Base-by-base conservation (phyloP, 2,113 vertebrate genomes). In the Suricata suricatta region DNA sequence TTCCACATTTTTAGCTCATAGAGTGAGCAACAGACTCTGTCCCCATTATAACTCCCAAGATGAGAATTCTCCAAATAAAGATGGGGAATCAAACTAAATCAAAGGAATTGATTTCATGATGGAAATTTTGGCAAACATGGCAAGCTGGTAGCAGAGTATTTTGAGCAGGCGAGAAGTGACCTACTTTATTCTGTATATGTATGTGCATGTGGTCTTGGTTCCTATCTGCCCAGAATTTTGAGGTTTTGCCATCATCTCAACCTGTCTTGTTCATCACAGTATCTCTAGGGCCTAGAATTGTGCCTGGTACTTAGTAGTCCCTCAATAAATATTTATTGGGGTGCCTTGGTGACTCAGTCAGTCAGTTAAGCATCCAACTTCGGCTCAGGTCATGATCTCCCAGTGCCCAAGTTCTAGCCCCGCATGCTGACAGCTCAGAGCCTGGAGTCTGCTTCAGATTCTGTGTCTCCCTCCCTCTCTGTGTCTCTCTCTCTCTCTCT, bases 11-110 rank as follows among this genome's bases (percentile, higher is more conserved):
- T 90, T 54, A 87, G 38, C 44, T 83, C 79, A 38, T 38, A 64
- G 8, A 64, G 6, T 71, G 50, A 68, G 35, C 41, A 33, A 25
- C 14, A 89, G 60, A 94, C 41, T 89, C 54, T 87, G 16, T 33
- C 79, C 41, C 27, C 27, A 71, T 92, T 64, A n/a, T n/a, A 74
- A 80, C 38, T 76, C 52, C 41, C 47, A 88, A 50, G 31, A 66
- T 77, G n/a, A 96, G 31, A 88, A 85, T 19, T 91, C n/a, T 91
- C 54, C 77, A 93, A 81, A 82, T 60, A 92, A 97, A 95, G 17
- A 87, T 35, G 25, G 5, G 27, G 74, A 96, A 68, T 88, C 54
- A 80, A 81, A 44, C 27, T 68, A 80, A 95, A 52, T 82, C 16
- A 77, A 81, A 72, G 35, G 12, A 96, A 94, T 72, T 29, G 25